Evolutionary conservation across 2,113 vertebrate species (phyloP).

Genomic region (Sturnus vulgaris): DNA sequence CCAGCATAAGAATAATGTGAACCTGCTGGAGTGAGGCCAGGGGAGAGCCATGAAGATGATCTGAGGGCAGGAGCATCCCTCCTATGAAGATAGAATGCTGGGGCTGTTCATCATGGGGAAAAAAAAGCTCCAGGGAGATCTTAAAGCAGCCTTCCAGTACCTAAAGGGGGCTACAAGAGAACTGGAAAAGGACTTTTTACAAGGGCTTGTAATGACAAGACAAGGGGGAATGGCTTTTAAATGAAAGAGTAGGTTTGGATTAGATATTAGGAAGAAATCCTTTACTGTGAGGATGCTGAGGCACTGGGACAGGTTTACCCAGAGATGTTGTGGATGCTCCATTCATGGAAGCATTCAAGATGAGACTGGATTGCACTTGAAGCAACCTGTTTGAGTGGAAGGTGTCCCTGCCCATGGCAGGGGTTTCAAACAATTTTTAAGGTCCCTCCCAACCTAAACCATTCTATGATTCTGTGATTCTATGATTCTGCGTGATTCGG

Average conservation of each 20-base stretch:
- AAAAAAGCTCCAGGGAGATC: not conserved
- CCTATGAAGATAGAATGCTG: not conserved
- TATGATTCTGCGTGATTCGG: not conserved
- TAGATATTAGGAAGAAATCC: not conserved
- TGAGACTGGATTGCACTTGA: not conserved
- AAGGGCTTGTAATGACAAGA: not conserved
- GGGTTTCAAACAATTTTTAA: not conserved
- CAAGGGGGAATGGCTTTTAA: not conserved
- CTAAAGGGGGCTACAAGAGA: not conserved
- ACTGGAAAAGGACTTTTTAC: not conserved
- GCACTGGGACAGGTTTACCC: not conserved
- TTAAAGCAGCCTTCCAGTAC: not conserved
- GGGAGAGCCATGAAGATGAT: not conserved
- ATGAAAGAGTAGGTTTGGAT: not conserved
- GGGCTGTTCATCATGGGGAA: not conserved
- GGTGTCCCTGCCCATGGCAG: not conserved
- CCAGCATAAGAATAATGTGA: not conserved
- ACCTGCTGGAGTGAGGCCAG: not conserved
- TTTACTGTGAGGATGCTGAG: not conserved
- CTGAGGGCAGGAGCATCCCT: not conserved
- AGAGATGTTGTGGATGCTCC: not conserved
- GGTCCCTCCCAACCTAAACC: not conserved
- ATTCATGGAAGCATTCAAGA: not conserved
- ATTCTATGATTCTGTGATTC: not conserved
- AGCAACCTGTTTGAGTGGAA: not conserved